Evolutionary conservation across 2,888 invertebrate genomes (phyloP).

Genomic region (Dryocosmus kuriphilus): DNA sequence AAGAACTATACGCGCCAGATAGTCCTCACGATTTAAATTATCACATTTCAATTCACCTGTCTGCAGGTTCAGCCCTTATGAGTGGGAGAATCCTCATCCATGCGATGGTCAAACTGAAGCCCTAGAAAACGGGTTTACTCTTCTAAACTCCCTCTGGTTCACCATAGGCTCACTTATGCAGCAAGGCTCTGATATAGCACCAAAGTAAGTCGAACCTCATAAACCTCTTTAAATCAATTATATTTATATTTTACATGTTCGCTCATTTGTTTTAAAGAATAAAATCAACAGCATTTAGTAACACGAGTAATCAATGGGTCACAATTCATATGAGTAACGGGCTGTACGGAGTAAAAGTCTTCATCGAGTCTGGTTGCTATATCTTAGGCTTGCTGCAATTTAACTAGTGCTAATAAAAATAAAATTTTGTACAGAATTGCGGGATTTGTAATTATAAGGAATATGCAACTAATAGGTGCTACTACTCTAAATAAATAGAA

Average conservation of each 20-base stretch:
- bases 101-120: slow-evolving; percentile 91
- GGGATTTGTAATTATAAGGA: too few species aligned
- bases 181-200: slow-evolving; percentile 95
- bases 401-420: slow-evolving; percentile 60
- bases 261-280: not conserved
- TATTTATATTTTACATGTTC: not conserved
- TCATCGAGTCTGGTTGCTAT: slow-evolving; percentile 66
- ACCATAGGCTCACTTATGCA: slow-evolving; percentile 95
- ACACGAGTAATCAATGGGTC: not conserved
- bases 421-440: not conserved
- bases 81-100: slow-evolving; percentile 94
- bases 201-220: slow-evolving; percentile 84
- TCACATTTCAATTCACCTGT: slow-evolving; percentile 72
- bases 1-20: slow-evolving; percentile 18
- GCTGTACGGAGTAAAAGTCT: not conserved
- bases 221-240: not conserved
- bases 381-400: slow-evolving; percentile 75
- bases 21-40: slow-evolving; percentile 65
- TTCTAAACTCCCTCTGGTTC: slow-evolving; percentile 96
- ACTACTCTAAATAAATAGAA: too few species aligned
- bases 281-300: not conserved
- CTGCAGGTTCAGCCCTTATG: slow-evolving; percentile 88
- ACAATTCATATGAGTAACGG: not conserved
- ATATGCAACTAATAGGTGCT: too few species aligned
- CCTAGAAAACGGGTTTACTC: slow-evolving; percentile 93